A percentile compares a stretch with the other conserved stretches of the same genome.
phyloP scores from a whole-genome alignment of 2,113 vertebrate genomes.

The Bostrychus sinensis region DNA sequence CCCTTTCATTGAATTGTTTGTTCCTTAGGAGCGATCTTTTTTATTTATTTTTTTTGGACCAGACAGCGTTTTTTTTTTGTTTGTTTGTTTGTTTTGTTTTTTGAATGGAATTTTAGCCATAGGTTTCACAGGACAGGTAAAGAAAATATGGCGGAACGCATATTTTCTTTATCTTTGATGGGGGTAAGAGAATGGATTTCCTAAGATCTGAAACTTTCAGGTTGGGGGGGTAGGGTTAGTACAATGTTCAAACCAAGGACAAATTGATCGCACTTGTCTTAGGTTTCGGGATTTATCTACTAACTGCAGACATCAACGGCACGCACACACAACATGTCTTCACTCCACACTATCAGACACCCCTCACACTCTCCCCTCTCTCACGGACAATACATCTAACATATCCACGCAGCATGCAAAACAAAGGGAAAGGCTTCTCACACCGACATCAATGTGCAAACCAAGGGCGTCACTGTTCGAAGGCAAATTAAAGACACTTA shows the following conservation, averaged over 20 bases:
- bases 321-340: not conserved
- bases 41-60: conserved; percentile 73
- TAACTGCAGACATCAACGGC: conserved; percentile 80
- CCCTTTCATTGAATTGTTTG: conserved; percentile 51
- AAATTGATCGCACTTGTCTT: conserved; percentile 90
- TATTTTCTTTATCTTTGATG: conserved; percentile 85
- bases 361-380: conserved; percentile 55
- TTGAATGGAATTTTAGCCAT: conserved; percentile 82
- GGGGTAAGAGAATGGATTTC: conserved; percentile 91
- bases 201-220: conserved; percentile 74
- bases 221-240: conserved; percentile 83
- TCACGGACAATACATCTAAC: conserved; percentile 77
- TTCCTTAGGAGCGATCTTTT: conserved; percentile 58
- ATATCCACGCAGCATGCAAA: conserved; percentile 86
- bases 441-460: conserved; percentile 84
- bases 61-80: conserved; percentile 79
- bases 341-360: conserved; percentile 15
- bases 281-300: conserved; percentile 83
- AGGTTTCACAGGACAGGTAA: conserved; percentile 81
- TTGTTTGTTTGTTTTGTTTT: no score
- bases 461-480: conserved; percentile 75
- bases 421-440: conserved; percentile 72
- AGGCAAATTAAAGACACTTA: conserved; percentile 70
- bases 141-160: conserved; percentile 76
- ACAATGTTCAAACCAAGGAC: conserved; percentile 87